These are phyloP conservation scores for Rana temporaria DNA, from an alignment of 2,113 vertebrate species.

Conservation along the genomic window DNA sequence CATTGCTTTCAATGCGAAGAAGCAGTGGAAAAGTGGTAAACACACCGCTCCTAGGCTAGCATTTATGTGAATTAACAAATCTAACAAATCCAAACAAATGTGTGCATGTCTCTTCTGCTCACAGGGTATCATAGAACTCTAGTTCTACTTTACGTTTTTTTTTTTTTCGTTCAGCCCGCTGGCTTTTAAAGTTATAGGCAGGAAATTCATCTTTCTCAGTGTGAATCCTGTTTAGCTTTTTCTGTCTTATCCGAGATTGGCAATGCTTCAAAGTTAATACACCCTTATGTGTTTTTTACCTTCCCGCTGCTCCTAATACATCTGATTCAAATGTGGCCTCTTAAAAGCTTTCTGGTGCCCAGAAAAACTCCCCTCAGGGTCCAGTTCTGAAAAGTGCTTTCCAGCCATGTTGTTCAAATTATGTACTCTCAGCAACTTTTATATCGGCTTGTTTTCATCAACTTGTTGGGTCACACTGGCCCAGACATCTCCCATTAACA, in stretches of 20 bases:
- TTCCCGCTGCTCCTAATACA: not conserved
- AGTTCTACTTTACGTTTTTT: too few species aligned
- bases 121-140: too few species aligned
- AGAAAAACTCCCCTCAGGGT: not conserved
- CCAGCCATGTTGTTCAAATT: not conserved
- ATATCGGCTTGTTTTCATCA: not conserved
- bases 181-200: too few species aligned
- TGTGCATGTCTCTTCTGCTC: too few species aligned
- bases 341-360: not conserved
- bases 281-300: not conserved
- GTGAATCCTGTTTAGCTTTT: not conserved
- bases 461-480: too few species aligned
- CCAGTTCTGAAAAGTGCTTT: constrained; percentile 11
- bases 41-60: too few species aligned
- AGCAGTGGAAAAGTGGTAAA: too few species aligned
- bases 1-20: too few species aligned
- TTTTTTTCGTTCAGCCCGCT: too few species aligned
- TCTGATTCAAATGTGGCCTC: not conserved
- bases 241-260: not conserved
- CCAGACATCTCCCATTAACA: not conserved
- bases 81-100: too few species aligned
- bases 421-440: not conserved
- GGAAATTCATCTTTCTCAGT: too few species aligned
- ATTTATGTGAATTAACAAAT: too few species aligned
- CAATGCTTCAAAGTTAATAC: not conserved